Evolutionary conservation across 35 echinoderm and acorn worm genomes (phyloP), one percentile per base, ranked within the genome.

Genomic region (Heliocidaris erythrogramma): DNA sequence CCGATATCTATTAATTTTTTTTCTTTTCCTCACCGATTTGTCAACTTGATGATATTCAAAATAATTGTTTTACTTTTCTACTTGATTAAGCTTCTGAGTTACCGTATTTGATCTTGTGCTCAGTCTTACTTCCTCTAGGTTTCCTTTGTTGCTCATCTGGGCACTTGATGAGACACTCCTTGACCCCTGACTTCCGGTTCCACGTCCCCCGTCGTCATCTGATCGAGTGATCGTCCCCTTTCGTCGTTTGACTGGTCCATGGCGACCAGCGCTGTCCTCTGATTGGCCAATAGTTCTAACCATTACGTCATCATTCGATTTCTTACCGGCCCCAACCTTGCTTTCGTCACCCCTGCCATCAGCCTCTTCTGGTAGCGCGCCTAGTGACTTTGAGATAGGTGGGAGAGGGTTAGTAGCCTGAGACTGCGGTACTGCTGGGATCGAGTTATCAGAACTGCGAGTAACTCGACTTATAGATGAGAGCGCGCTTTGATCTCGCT

Each of bases 81-180:
- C 35, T 42, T 42, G 35, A 42, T 42, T 42, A 42, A 42, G 35
- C 35, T 42, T 42, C 35, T 42, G 1, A 32, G 13, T 50, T 92
- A 92, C 91, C 18, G 91, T 92, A 59, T 92, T 92, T 30, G 91
- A 92, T 92, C 91, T 92, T 59, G 91, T n/a, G 91, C 47, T 24
- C 47, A 92, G 91, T 59, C 27, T 49, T 27, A 92, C 24, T 13
- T 92, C 91, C 31, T 92, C 48, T 17, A 48, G 49, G 50, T 48
- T 50, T 10, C 91, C 48, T 59, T 52, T 32, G 48, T 48, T 92
- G 49, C 91, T 59, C 5, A 6, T 8, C 27, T n/a, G 10, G 30
- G 14, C 48, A 59, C 91, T 59, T 2, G 91, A 92, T 2, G 91
- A 92, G 10, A 92, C 29, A 92, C 91, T 92, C 48, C 91, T 32